A percentile compares a stretch with the other conserved stretches of the same genome.
phyloP scores from a whole-genome alignment of 2,113 vertebrate genomes.

The Microcebus lehilahytsara region DNA sequence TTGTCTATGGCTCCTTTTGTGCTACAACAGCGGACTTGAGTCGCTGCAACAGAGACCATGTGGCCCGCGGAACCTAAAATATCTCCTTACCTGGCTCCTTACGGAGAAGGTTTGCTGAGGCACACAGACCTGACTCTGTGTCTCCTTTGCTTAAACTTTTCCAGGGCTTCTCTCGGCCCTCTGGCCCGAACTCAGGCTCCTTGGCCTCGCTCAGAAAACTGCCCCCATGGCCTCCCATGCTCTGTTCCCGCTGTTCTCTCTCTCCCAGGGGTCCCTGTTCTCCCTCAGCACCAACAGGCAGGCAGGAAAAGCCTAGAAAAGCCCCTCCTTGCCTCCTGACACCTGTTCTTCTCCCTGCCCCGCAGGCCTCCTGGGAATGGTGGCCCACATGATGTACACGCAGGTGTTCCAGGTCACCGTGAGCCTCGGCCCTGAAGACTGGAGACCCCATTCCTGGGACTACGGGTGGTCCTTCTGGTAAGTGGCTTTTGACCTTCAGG shows the following conservation, averaged over 20 bases:
- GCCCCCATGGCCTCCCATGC: not conserved
- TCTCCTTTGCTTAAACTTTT: not conserved
- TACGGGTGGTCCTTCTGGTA: conserved; percentile 99
- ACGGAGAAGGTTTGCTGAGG: not conserved
- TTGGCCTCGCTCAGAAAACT: not conserved
- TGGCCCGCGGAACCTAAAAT: not conserved
- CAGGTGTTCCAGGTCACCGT: conserved; percentile 98
- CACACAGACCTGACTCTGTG: not conserved
- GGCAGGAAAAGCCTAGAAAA: not conserved
- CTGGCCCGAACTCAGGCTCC: not conserved
- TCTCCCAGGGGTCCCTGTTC: not conserved
- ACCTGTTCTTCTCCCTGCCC: not conserved
- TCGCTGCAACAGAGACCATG: not conserved
- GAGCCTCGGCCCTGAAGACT: conserved; percentile 97
- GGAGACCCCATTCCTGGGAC: conserved; percentile 98
- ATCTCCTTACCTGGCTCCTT: not conserved
- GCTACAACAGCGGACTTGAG: not conserved
- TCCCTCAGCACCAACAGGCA: no score
- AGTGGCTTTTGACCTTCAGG: conserved; percentile 36
- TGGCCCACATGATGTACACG: conserved; percentile 99
- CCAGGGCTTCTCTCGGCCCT: not conserved
- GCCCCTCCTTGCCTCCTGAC: not conserved
- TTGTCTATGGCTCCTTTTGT: not conserved
- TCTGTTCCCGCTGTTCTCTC: not conserved
- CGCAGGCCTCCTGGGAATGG: conserved; percentile 96